phyloP scores from a whole-genome alignment of 2,888 invertebrate genomes.

The Philaethria dido region DNA sequence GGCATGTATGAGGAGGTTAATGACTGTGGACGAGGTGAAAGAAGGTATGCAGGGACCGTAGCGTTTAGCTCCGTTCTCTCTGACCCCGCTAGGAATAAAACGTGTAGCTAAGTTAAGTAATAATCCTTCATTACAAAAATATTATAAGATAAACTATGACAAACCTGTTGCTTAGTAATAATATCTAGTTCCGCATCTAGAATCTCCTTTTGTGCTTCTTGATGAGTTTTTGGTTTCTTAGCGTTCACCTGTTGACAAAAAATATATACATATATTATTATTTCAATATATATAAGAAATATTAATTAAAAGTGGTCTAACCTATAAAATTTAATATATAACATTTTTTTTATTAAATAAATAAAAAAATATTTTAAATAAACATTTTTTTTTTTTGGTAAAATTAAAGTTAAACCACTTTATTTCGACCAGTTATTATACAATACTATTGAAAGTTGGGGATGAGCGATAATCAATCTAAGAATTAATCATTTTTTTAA shows the following conservation, averaged over 20 bases:
- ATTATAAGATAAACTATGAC: too few relatives aligned
- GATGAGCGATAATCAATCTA: background rate
- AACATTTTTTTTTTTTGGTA: background rate
- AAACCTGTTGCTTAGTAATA: constrained; percentile 92
- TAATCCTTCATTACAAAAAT: too few relatives aligned
- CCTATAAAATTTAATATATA: background rate
- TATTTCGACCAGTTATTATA: background rate
- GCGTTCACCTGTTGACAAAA: constrained; percentile 63
- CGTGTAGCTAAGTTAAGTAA: too few relatives aligned
- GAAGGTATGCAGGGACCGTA: too few relatives aligned
- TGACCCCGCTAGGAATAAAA: too few relatives aligned
- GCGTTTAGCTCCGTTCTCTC: too few relatives aligned
- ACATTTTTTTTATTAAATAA: too few relatives aligned
- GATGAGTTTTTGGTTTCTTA: constrained; percentile 86
- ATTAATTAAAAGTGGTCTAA: background rate
- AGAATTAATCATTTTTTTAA: too few relatives aligned
- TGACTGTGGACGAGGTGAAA: too few relatives aligned
- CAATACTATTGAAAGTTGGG: background rate
- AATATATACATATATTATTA: background rate
- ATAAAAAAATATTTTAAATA: background rate
- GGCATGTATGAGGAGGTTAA: too few relatives aligned
- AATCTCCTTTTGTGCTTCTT: constrained; percentile 94
- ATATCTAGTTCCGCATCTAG: constrained; percentile 96
- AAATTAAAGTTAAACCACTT: background rate
- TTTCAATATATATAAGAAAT: too few relatives aligned